Base-by-base conservation (phyloP, 2,888 invertebrate species). In the Marasmarcha lunaedactyla region DNA sequence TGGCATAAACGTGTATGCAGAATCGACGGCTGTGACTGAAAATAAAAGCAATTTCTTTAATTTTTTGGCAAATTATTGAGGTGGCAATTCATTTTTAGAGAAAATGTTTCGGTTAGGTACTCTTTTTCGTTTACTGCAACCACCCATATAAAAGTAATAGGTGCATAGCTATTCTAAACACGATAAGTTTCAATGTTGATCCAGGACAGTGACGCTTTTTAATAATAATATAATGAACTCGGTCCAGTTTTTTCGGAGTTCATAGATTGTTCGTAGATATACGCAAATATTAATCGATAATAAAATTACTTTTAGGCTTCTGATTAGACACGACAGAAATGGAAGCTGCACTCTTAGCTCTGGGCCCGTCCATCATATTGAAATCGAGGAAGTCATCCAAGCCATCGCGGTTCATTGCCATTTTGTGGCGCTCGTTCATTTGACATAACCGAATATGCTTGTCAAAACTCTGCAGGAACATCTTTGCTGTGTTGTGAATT, bases 381-480 rank as follows among this genome's bases (percentile, higher is more conserved):
- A 81, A 49, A 1, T 74, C 67, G 33, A 79, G 71, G 54, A 83
- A 83, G 5, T 81, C 74, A 0, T 81, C 77, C 0, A 55, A 57
- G 0, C 81, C 78, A 14, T 63, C 53, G 1, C 54, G 52, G 2
- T 53, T 58, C 41, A 62, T 44, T 0, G 53, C 46, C 1, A 77
- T 43, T 46, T 70, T 77, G 43, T 83, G 69, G 37, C 63, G 69
- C 25, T 66, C 63, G 20, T 83, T 61, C 38, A 83, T 40, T 42
- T 81, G 79, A 1, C 81, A 67, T n/a, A 83, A 53, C 6, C 83
- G 69, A 34, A 86, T 85, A 25, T 85, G 85, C 37, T 76, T 76
- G 54, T 89, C 87, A 44, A 91, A 88, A 40, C 83, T 79, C 59
- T 86, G 85, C 33, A 91, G 73, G 54, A 91, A 91, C 1, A 66